A percentile compares a stretch with the other conserved stretches of the same genome.
Evolutionary conservation across 2,888 invertebrate species (phyloP).

Genomic region (Hymenopus coronatus): DNA sequence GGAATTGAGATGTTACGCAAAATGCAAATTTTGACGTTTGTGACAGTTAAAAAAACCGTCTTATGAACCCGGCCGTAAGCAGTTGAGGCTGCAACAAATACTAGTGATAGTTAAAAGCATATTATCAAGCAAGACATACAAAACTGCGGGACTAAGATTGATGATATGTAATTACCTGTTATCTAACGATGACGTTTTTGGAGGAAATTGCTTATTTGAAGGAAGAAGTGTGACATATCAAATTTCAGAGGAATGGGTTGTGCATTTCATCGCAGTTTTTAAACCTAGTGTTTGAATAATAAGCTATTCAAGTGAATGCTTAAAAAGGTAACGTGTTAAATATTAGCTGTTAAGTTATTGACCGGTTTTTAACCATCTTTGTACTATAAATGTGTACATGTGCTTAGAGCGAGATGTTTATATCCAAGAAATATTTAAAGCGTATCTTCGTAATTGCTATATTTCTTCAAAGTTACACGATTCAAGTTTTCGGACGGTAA

Average conservation of each 20-base stretch:
- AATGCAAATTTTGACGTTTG: background rate
- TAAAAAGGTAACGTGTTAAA: background rate
- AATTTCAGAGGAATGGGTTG: background rate
- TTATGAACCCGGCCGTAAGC: background rate
- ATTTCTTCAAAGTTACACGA: no score
- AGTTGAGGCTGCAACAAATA: background rate
- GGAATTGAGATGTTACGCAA: background rate
- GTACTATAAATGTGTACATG: no score
- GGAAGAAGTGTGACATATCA: background rate
- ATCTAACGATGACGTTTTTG: conserved; percentile 2
- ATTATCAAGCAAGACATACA: background rate
- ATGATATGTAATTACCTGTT: background rate
- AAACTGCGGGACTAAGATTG: background rate
- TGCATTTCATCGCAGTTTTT: background rate
- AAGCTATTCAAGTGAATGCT: background rate
- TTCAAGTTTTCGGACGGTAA: no score
- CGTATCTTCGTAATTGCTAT: no score
- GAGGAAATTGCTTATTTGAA: background rate
- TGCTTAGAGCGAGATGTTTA: no score
- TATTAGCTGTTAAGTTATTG: background rate
- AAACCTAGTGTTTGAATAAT: background rate
- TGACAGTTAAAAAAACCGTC: background rate
- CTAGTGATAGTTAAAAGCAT: background rate
- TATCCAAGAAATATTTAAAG: no score
- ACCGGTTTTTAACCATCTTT: background rate